phyloP scores from a whole-genome alignment of 2,797 vertebrate genomes.

The Xyrichtys novacula region DNA sequence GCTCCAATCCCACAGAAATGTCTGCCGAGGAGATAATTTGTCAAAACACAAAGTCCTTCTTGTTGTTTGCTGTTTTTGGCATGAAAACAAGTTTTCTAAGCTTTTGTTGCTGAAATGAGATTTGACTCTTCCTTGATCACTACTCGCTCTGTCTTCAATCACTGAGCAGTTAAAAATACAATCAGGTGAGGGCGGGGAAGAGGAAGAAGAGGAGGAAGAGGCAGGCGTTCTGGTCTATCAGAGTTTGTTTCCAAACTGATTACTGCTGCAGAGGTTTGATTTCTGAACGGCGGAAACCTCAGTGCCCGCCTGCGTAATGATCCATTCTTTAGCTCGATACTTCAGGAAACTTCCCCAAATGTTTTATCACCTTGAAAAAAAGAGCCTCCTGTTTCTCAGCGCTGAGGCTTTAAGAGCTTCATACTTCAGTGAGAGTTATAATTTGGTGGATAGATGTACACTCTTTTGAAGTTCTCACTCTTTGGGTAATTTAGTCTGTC shows the following conservation, averaged over 20 bases:
- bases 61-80: slow-evolving; percentile 33
- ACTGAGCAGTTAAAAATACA: slow-evolving; percentile 25
- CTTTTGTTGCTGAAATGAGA: slow-evolving; percentile 29
- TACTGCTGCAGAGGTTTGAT: slow-evolving; percentile 15
- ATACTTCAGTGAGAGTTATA: slow-evolving; percentile 21
- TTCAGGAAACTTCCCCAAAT: slow-evolving; percentile 5
- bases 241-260: slow-evolving; percentile 43
- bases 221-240: slow-evolving; percentile 3
- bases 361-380: slow-evolving; percentile 20
- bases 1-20: slow-evolving; percentile 42
- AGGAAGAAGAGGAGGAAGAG: too few relatives aligned
- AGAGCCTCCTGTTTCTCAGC: neutral
- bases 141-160: slow-evolving; percentile 11
- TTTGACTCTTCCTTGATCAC: slow-evolving; percentile 30
- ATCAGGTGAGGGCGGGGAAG: slow-evolving; percentile 4
- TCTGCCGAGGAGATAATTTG: slow-evolving; percentile 40
- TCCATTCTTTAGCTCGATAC: slow-evolving; percentile 10
- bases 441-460: slow-evolving; percentile 34
- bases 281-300: slow-evolving; percentile 38
- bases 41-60: slow-evolving; percentile 40
- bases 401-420: slow-evolving; percentile 11
- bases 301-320: slow-evolving; percentile 10
- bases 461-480: slow-evolving; percentile 30
- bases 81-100: slow-evolving; percentile 10
- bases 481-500: slow-evolving; percentile 35